These are phyloP conservation scores for Microchrysa polita DNA, from an alignment of 2,888 invertebrate species.

Conservation along the genomic window DNA sequence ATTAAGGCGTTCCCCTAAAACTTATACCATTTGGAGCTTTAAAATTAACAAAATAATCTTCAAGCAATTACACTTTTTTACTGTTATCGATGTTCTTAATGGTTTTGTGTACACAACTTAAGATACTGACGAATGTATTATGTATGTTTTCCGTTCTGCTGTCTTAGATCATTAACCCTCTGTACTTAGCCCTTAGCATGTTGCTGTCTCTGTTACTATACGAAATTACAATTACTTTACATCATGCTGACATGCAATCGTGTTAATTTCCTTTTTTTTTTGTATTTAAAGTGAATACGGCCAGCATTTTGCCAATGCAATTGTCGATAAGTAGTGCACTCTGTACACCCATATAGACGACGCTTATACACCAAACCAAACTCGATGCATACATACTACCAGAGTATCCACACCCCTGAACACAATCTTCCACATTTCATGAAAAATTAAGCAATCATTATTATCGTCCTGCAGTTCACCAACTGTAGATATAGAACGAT, in stretches of 20 bases:
- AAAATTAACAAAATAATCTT: too few species aligned
- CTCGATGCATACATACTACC: neutral
- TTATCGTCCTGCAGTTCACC: neutral
- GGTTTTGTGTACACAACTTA: neutral
- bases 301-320: too few species aligned
- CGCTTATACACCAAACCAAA: too few species aligned
- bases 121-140: neutral
- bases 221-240: neutral
- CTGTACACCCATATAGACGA: neutral
- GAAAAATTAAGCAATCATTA: conserved; percentile 6
- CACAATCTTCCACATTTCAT: neutral
- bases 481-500: neutral
- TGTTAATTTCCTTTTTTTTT: too few species aligned
- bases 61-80: too few species aligned
- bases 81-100: too few species aligned
- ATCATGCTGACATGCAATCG: neutral
- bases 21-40: too few species aligned
- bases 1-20: too few species aligned
- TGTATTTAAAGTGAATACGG: too few species aligned
- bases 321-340: neutral
- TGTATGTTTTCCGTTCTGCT: neutral
- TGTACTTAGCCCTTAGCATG: conserved; percentile 22
- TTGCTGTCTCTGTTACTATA: neutral
- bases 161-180: neutral
- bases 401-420: neutral